Conservation (phyloP, 2,888 invertebrate genomes). For the Caenorhabditis doughertyi region DNA sequence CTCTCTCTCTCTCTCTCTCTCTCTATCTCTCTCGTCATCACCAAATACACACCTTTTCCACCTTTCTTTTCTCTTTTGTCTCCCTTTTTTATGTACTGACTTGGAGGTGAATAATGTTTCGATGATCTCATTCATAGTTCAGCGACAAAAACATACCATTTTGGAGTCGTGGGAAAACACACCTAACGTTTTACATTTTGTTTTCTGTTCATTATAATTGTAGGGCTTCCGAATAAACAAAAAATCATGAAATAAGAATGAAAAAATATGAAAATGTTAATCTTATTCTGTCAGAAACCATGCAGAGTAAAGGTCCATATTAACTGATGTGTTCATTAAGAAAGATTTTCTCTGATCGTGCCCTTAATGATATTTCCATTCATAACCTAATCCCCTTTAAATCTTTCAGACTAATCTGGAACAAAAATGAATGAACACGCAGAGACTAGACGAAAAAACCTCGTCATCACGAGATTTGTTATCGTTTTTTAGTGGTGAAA, state of each 20-base stretch:
- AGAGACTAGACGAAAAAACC: slow-evolving; percentile 29
- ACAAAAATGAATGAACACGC: not conserved
- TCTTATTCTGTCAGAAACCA: no score
- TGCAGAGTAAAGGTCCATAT: not conserved
- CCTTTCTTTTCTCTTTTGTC: slow-evolving; percentile 26
- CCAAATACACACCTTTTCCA: slow-evolving; percentile 17
- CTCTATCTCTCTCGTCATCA: slow-evolving; percentile 19
- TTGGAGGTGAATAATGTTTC: slow-evolving; percentile 7
- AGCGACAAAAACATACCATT: slow-evolving; percentile 13
- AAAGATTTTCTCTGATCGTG: not conserved
- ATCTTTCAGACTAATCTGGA: slow-evolving; percentile 1
- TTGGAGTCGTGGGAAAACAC: slow-evolving; percentile 14
- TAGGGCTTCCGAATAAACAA: not conserved
- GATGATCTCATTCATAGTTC: slow-evolving; percentile 32
- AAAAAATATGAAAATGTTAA: not conserved
- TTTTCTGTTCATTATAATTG: not conserved
- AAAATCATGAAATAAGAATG: not conserved
- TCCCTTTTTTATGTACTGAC: slow-evolving; percentile 6
- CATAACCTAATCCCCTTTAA: not conserved
- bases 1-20: no score
- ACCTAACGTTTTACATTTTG: not conserved
- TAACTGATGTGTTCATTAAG: slow-evolving; percentile 17
- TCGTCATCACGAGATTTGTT: slow-evolving; percentile 46
- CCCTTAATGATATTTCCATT: not conserved
- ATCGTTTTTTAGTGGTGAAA: slow-evolving; percentile 28